Evolutionary conservation across 2,797 vertebrate species (phyloP).

Genomic region (Serranus cabrilla): DNA sequence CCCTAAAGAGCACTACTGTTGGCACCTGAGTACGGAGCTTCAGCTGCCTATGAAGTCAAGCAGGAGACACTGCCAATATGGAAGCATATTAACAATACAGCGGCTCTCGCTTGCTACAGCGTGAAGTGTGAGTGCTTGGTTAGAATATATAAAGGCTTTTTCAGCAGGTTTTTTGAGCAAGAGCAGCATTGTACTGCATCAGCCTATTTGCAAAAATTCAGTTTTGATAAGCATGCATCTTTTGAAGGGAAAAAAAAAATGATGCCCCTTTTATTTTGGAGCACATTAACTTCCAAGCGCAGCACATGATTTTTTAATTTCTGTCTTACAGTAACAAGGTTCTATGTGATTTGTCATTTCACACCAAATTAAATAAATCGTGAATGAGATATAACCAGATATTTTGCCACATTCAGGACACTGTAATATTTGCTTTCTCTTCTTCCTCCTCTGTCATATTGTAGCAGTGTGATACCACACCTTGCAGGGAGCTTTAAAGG

Average conservation of each 20-base stretch:
- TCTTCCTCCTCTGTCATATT: background rate
- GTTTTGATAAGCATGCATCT: slow-evolving; percentile 76
- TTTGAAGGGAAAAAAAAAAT: slow-evolving; percentile 53
- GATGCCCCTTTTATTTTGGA: slow-evolving; percentile 55
- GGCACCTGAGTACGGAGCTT: slow-evolving; percentile 63
- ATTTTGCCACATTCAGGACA: slow-evolving; percentile 27
- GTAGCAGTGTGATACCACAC: slow-evolving; percentile 27
- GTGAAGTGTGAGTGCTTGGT: slow-evolving; percentile 65
- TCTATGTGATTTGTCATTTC: slow-evolving; percentile 21
- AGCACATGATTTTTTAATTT: slow-evolving; percentile 50
- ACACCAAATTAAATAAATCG: slow-evolving; percentile 19
- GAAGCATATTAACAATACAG: slow-evolving; percentile 59
- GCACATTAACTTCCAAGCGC: slow-evolving; percentile 46
- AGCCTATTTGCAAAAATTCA: slow-evolving; percentile 67
- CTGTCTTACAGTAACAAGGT: slow-evolving; percentile 37
- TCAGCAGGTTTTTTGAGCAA: slow-evolving; percentile 72
- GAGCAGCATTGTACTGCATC: slow-evolving; percentile 72
- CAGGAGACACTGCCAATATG: slow-evolving; percentile 55
- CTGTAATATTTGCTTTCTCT: slow-evolving; percentile 6
- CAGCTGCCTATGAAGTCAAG: slow-evolving; percentile 51
- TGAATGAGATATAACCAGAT: slow-evolving; percentile 8
- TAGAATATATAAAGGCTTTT: slow-evolving; percentile 68
- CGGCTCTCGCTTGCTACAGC: slow-evolving; percentile 60
- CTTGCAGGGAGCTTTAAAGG: slow-evolving; percentile 53
- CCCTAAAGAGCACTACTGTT: slow-evolving; percentile 66